Evolutionary conservation across 2,113 vertebrate genomes (phyloP).

Genomic region (Tapirus terrestris): DNA sequence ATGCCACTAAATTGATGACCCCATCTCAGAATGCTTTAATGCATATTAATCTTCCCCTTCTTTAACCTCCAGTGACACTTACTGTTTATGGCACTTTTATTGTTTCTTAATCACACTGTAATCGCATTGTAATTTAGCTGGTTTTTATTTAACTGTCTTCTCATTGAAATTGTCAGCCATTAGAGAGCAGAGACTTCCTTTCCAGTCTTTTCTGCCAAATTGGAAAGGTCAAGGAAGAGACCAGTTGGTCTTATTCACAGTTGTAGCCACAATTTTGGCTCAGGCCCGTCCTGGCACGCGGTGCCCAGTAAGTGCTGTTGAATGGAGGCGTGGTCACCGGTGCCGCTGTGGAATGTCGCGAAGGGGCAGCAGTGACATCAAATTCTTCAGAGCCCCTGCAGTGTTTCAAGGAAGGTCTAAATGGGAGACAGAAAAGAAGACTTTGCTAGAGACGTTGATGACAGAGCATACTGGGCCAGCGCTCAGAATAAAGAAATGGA

Average conservation of each 20-base stretch:
- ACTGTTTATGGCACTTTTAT: background rate
- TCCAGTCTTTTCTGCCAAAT: background rate
- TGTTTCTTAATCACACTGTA: background rate
- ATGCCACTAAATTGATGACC: background rate
- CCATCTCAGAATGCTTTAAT: background rate
- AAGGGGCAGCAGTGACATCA: background rate
- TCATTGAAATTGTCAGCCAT: background rate
- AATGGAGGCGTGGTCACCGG: background rate
- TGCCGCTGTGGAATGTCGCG: background rate
- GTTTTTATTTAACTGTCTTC: background rate
- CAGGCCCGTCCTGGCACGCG: background rate
- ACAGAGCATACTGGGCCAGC: background rate
- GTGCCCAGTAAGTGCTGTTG: background rate
- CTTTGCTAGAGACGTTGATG: background rate
- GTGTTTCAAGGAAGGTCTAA: background rate
- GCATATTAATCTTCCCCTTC: too few species aligned
- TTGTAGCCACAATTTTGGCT: background rate
- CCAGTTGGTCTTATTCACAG: background rate
- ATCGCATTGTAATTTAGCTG: background rate
- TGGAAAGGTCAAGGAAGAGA: background rate
- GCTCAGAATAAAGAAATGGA: background rate
- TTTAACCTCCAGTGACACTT: background rate
- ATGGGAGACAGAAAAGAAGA: too few species aligned
- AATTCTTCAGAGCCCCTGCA: background rate
- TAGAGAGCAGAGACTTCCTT: background rate